phyloP scores from a whole-genome alignment of 2,113 vertebrate genomes.

The Thomomys bottae region DNA sequence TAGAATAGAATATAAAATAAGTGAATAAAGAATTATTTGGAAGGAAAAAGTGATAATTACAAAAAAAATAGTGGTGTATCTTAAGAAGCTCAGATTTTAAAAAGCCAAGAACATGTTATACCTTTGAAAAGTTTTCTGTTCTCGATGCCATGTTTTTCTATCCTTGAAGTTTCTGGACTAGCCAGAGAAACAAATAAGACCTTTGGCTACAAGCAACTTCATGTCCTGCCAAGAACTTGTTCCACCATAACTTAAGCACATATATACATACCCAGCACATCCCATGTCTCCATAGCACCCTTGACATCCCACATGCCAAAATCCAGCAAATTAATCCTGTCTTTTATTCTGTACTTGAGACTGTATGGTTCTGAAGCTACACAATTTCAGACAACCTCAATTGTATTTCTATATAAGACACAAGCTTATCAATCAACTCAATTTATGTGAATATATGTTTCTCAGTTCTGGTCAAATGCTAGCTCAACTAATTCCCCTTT shows the following conservation, averaged over 20 bases:
- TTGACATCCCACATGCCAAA: conserved; percentile 20
- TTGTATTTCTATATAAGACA: neutral
- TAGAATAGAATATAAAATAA: conserved; percentile 61
- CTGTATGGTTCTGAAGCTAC: neutral
- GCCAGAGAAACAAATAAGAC: neutral
- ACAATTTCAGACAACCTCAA: neutral
- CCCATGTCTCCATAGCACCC: neutral
- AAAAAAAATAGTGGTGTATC: neutral
- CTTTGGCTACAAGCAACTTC: neutral
- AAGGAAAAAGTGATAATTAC: conserved; percentile 43
- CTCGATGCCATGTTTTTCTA: neutral
- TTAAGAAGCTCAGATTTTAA: conserved; percentile 9
- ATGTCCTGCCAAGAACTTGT: neutral
- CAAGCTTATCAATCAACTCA: neutral
- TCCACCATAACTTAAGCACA: neutral
- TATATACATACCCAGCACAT: neutral
- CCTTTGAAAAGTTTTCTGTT: conserved; percentile 12
- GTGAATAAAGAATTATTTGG: conserved; percentile 42
- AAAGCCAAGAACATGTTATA: neutral
- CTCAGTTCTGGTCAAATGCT: conserved; percentile 32
- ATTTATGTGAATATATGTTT: conserved; percentile 9
- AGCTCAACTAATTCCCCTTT: neutral
- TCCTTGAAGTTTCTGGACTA: neutral
- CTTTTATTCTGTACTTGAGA: neutral
- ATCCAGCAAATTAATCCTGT: neutral